Base-by-base conservation (phyloP, 2,113 vertebrate species). In the Nymphicus hollandicus region DNA sequence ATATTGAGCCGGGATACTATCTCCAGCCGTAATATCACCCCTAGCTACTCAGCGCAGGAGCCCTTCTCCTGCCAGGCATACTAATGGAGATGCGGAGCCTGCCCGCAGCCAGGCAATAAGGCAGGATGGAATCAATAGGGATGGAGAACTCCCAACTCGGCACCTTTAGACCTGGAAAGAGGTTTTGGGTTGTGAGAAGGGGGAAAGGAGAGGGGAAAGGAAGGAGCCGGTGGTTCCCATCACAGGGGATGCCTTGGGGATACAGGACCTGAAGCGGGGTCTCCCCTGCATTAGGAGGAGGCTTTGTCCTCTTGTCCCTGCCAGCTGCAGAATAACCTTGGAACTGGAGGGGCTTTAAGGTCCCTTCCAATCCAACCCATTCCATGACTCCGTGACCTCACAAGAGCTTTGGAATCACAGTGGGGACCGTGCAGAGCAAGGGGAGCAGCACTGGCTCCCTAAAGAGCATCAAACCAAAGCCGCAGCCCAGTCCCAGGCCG, bases 1-100 rank as follows among this genome's bases (percentile, higher is more conserved):
- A 99, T 98, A 99, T 99, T 99, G 98, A 98, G 98, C 98, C 98
- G 96, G 98, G 98, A 98, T 98, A 97, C 69, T 95, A 91, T 89
- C 93, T 44, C 91, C 88, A 58, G 71, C 17, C 52, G 93, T 83
- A 93, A 95, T 91, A 93, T 95, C 95, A 96, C 95, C 95, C 95
- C 73, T 86, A 86, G 95, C 95, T 95, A 95, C 95, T 86, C 7
- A 17, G 81, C 43, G 41, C 27, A 52, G 50, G 68, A 28, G 5
- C 7, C 46, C 81, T 89, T 69, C 86, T 91, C 85, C 94, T 70
- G 78, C 86, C 55, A 31, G 90, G 93, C 71, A 96, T 96, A 93
- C 90, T 95, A 95, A 96, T 95, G 89, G 90, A 91, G 77, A 17
- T 7, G 72, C 24, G 41, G 41, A 39, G 73, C 52, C 65, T 81